Conservation (phyloP, 1,140 invertebrate genomes). For the Prorops nasuta region DNA sequence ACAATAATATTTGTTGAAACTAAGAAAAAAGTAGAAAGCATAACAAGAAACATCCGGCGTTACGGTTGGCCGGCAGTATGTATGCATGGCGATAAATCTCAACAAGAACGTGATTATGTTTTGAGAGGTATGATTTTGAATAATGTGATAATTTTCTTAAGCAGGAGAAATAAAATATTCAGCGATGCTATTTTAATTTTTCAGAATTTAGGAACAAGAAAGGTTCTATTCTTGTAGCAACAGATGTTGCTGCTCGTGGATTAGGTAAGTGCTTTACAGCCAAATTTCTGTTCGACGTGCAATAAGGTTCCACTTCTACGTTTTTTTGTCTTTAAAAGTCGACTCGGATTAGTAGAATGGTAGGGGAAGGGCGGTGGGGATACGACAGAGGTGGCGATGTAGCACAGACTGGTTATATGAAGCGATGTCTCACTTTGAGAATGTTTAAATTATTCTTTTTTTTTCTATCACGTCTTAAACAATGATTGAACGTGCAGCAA, state of each 20-base stretch:
- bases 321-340: background rate
- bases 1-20: slow-evolving; percentile 97
- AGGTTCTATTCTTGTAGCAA: slow-evolving; percentile 92
- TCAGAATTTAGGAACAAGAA: slow-evolving; percentile 90
- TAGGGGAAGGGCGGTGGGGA: slow-evolving; percentile 14
- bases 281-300: too few species aligned
- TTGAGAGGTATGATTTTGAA: slow-evolving; percentile 64
- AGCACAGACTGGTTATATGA: slow-evolving; percentile 58
- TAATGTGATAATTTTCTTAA: background rate
- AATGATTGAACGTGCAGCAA: too few species aligned
- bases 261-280: slow-evolving; percentile 78
- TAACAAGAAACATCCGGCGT: slow-evolving; percentile 84
- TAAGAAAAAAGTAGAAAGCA: slow-evolving; percentile 93
- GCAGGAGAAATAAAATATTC: too few species aligned
- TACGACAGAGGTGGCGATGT: slow-evolving; percentile 51
- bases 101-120: slow-evolving; percentile 94
- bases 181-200: slow-evolving; percentile 11
- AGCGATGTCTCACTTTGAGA: slow-evolving; percentile 50
- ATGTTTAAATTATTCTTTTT: too few species aligned
- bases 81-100: slow-evolving; percentile 98
- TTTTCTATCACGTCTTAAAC: too few species aligned
- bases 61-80: slow-evolving; percentile 89
- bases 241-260: slow-evolving; percentile 97
- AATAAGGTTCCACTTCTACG: slow-evolving; percentile 10
- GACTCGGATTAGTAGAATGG: slow-evolving; percentile 5